These are phyloP conservation scores for Porites australiensis DNA, from an alignment of 64 coral and sea anemone genomes.

Conservation along the genomic window DNA sequence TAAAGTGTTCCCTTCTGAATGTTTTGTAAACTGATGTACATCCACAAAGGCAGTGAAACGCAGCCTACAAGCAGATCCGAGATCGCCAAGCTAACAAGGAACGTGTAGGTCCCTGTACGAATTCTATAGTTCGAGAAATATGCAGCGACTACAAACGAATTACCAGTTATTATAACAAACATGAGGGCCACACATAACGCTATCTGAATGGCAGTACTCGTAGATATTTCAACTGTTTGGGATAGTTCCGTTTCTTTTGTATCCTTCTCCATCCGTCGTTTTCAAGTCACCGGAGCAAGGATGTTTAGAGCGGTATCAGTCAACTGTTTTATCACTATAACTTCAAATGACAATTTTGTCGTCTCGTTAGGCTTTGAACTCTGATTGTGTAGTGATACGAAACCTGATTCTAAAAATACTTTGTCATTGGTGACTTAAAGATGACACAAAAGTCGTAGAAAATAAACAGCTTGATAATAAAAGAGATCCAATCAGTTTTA, in stretches of 20 bases:
- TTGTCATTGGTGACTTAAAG: not conserved
- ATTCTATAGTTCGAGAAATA: slow-evolving; percentile 52
- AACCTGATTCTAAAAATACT: not conserved
- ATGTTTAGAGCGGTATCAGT: not conserved
- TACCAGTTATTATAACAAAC: slow-evolving; percentile 55
- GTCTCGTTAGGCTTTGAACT: too few species aligned
- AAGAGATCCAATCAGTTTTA: not conserved
- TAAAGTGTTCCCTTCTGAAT: not conserved
- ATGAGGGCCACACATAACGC: slow-evolving; percentile 19
- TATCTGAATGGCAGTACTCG: slow-evolving; percentile 2
- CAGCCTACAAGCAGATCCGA: slow-evolving; percentile 60
- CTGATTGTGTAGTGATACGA: too few species aligned
- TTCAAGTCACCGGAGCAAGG: not conserved
- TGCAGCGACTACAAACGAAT: slow-evolving; percentile 45
- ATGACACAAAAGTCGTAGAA: not conserved
- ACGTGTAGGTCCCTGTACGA: slow-evolving; percentile 55
- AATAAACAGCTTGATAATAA: not conserved
- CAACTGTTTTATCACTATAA: too few species aligned
- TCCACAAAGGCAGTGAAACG: slow-evolving; percentile 45
- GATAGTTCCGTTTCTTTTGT: not conserved
- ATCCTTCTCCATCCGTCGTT: not conserved
- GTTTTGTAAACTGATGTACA: slow-evolving; percentile 3
- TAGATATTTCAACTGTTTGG: not conserved
- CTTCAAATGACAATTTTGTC: too few species aligned
- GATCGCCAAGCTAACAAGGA: slow-evolving; percentile 58